phyloP scores from a whole-genome alignment of 2,113 vertebrate species.

The Osmerus eperlanus region DNA sequence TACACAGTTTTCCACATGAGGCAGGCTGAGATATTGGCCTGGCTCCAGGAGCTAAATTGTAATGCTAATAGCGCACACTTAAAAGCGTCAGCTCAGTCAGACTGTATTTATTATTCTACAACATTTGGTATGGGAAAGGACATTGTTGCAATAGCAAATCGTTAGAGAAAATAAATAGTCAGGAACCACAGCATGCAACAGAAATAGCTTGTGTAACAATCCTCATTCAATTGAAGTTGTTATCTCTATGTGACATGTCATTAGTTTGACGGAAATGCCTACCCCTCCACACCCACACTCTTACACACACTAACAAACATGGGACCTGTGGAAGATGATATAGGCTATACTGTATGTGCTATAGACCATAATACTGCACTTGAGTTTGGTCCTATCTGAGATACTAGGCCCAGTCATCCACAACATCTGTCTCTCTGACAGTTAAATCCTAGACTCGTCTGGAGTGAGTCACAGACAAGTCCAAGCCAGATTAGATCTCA shows the following conservation, averaged over 20 bases:
- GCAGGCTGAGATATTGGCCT: slow-evolving; percentile 14
- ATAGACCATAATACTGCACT: too few species aligned
- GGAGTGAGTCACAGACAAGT: neutral
- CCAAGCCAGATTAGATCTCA: slow-evolving; percentile 23
- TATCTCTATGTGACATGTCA: neutral
- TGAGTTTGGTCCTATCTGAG: too few species aligned
- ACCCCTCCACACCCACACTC: too few species aligned
- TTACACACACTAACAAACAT: too few species aligned
- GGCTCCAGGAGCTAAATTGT: slow-evolving; percentile 13
- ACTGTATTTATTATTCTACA: slow-evolving; percentile 41
- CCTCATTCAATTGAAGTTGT: slow-evolving; percentile 4
- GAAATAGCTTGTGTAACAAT: slow-evolving; percentile 1
- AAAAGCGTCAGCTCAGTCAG: slow-evolving; percentile 8
- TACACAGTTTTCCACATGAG: slow-evolving; percentile 3
- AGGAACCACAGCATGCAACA: slow-evolving; percentile 9
- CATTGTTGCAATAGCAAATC: slow-evolving; percentile 16
- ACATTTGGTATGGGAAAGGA: slow-evolving; percentile 29
- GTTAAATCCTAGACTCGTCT: too few species aligned
- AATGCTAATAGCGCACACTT: slow-evolving; percentile 27
- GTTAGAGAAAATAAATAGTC: slow-evolving; percentile 14
- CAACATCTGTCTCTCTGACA: too few species aligned
- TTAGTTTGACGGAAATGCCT: neutral
- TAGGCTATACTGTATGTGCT: too few species aligned
- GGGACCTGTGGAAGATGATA: too few species aligned
- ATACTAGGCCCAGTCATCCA: too few species aligned